A percentile compares a stretch with the other conserved stretches of the same genome.
phyloP scores from a whole-genome alignment of 2,113 vertebrate species.

The Coreoperca whiteheadi region DNA sequence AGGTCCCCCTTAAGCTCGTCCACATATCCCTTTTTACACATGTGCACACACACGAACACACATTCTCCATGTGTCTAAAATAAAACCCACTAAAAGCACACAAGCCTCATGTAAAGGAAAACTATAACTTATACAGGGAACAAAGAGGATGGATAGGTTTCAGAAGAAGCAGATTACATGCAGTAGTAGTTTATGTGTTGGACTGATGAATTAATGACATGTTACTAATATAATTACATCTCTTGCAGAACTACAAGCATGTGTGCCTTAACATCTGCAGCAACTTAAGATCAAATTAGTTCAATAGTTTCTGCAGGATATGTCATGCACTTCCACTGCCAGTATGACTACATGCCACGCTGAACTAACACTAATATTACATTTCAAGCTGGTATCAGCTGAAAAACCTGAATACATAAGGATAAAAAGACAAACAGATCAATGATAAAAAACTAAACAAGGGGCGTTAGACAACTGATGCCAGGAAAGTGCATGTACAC shows the following conservation, averaged over 20 bases:
- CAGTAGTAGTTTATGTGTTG: not conserved
- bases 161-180: constrained; percentile 27
- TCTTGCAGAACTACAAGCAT: not conserved
- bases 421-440: not conserved
- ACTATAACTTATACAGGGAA: not conserved
- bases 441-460: not conserved
- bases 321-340: not conserved
- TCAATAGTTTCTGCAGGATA: constrained; percentile 1
- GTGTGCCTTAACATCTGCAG: not conserved
- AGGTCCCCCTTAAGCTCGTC: not conserved
- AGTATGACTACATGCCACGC: not conserved
- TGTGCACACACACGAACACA: not conserved
- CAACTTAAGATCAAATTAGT: not conserved
- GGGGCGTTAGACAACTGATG: not conserved
- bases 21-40: not conserved
- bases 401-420: not conserved
- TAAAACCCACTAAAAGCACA: not conserved
- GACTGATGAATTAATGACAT: not conserved
- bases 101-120: not conserved
- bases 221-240: not conserved
- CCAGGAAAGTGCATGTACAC: not conserved
- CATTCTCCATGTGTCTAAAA: not conserved
- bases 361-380: not conserved
- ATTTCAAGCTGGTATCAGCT: not conserved
- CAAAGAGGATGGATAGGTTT: constrained; percentile 11